Conservation (phyloP, 2,113 vertebrate genomes). For the Ptyas mucosa region DNA sequence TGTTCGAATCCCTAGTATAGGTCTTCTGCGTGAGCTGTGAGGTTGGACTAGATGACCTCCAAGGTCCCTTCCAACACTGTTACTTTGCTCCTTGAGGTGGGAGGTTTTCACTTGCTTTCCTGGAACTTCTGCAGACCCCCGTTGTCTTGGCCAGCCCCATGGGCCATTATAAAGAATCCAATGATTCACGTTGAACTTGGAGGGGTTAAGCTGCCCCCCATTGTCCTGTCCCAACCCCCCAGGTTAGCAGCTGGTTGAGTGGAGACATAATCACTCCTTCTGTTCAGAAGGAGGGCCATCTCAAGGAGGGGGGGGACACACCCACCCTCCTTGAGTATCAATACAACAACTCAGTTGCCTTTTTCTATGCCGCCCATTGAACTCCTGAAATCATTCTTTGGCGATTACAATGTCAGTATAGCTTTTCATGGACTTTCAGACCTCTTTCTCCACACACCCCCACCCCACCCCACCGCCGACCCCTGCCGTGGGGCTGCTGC, state of each 20-base stretch:
- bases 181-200: not conserved
- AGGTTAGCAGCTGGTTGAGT: conserved; percentile 59
- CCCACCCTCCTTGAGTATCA: conserved; percentile 24
- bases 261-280: conserved; percentile 60
- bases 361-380: conserved; percentile 53
- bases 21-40: too few species aligned
- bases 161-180: not conserved
- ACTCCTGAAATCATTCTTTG: conserved; percentile 63
- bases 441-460: conserved; percentile 58
- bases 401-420: conserved; percentile 72
- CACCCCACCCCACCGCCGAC: not conserved
- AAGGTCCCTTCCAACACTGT: too few species aligned
- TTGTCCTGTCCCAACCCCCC: not conserved
- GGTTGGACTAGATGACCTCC: too few species aligned
- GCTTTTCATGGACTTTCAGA: conserved; percentile 70
- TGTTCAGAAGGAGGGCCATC: conserved; percentile 29
- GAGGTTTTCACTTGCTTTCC: not conserved
- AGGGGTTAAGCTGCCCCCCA: not conserved
- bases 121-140: not conserved
- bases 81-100: not conserved
- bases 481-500: not conserved
- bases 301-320: conserved; percentile 20
- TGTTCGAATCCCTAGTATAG: too few species aligned
- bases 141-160: not conserved
- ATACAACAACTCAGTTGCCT: conserved; percentile 32